A percentile compares a stretch with the other conserved stretches of the same genome.
These are phyloP conservation scores for Plebejus argus DNA, from an alignment of 2,888 invertebrate species.

Conservation along the genomic window DNA sequence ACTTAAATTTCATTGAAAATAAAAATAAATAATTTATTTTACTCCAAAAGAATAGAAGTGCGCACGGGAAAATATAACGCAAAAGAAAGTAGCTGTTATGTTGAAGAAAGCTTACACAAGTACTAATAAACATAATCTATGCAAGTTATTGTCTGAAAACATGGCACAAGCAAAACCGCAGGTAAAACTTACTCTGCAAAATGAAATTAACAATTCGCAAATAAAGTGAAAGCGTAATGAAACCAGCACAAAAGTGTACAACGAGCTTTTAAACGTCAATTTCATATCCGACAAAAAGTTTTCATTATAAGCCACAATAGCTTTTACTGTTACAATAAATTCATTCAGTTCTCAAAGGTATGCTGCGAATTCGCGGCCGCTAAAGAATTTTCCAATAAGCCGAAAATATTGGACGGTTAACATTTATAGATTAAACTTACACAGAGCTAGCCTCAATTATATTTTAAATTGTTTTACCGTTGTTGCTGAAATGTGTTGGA, in stretches of 20 bases:
- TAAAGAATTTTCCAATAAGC: constrained; percentile 62
- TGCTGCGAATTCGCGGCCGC: constrained; percentile 45
- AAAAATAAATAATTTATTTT: no score
- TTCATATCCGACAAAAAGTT: constrained; percentile 39
- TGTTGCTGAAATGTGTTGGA: not conserved
- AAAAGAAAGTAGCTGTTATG: no score
- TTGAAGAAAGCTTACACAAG: no score
- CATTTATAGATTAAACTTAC: constrained; percentile 40
- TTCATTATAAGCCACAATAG: constrained; percentile 44
- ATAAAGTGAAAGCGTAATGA: constrained; percentile 26
- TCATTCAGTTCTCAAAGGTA: constrained; percentile 59
- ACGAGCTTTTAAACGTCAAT: constrained; percentile 35
- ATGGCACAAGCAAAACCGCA: not conserved
- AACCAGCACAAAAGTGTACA: constrained; percentile 25
- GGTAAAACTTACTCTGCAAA: not conserved
- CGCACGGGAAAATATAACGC: no score
- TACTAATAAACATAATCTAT: not conserved
- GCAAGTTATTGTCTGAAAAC: not conserved
- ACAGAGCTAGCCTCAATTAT: constrained; percentile 28
- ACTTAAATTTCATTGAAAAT: not conserved
- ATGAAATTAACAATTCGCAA: constrained; percentile 3
- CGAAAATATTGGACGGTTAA: constrained; percentile 44
- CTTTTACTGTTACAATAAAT: constrained; percentile 51
- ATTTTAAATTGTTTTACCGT: constrained; percentile 17
- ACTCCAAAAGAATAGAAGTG: no score